Conservation (phyloP, 1,140 invertebrate species). For the Anastatus disparis region DNA sequence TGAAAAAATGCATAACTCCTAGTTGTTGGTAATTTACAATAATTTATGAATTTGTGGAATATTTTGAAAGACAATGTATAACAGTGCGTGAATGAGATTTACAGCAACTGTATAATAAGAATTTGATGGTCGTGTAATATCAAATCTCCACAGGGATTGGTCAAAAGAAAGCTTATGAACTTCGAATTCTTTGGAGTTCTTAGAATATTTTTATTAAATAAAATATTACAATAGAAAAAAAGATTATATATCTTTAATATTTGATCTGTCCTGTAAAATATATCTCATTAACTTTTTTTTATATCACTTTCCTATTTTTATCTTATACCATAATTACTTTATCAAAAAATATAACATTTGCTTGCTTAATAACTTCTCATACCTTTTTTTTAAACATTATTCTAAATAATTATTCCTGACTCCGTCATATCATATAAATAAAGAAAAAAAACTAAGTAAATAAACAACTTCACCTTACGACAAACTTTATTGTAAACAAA, state of each 20-base stretch:
- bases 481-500: too few relatives aligned
- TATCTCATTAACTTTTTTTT: slow-evolving; percentile 2
- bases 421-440: too few relatives aligned
- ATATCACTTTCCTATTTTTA: not conserved
- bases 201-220: slow-evolving; percentile 42
- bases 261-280: slow-evolving; percentile 3
- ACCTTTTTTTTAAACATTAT: too few relatives aligned
- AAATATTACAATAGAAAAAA: slow-evolving; percentile 12
- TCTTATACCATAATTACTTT: not conserved
- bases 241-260: not conserved
- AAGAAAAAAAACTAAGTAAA: too few relatives aligned
- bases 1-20: slow-evolving; percentile 27
- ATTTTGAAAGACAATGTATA: slow-evolving; percentile 15
- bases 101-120: slow-evolving; percentile 20
- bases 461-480: too few relatives aligned
- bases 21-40: slow-evolving; percentile 40
- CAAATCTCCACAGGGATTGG: slow-evolving; percentile 17
- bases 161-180: slow-evolving; percentile 29
- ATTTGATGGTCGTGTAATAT: slow-evolving; percentile 18
- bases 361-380: too few relatives aligned
- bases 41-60: slow-evolving; percentile 27
- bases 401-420: too few relatives aligned
- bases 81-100: slow-evolving; percentile 20
- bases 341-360: too few relatives aligned
- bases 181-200: slow-evolving; percentile 14